phyloP scores from a whole-genome alignment of 2,113 vertebrate genomes.

The Calcarius ornatus region DNA sequence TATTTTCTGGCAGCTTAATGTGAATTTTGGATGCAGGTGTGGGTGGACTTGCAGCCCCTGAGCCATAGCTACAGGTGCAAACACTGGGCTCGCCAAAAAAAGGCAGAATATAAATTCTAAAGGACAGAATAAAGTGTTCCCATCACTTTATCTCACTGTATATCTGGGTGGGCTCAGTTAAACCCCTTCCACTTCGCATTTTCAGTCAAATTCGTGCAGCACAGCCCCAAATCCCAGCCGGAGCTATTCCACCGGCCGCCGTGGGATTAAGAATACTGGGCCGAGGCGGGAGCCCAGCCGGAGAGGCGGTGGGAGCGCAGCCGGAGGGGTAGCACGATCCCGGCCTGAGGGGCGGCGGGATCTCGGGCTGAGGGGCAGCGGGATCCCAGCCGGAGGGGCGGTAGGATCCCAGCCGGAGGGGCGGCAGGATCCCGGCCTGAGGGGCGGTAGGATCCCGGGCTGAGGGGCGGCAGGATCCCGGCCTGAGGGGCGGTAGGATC shows the following conservation, averaged over 20 bases:
- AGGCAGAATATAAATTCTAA: background rate
- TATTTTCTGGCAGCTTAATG: background rate
- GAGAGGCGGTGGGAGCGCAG: background rate
- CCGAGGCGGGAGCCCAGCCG: fast-evolving
- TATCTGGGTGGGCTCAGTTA: background rate
- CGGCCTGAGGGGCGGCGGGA: no score
- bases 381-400: no score
- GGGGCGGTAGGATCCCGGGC: no score
- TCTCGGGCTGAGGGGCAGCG: no score
- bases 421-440: no score
- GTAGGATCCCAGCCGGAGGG: no score
- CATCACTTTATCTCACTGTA: fast-evolving
- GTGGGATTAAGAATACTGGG: fast-evolving
- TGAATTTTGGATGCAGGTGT: background rate
- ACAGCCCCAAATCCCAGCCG: background rate
- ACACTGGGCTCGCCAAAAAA: fast-evolving
- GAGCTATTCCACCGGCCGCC: fast-evolving
- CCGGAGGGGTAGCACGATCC: no score
- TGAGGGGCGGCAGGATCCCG: no score
- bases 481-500: no score
- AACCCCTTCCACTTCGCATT: background rate
- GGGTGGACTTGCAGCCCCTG: fast-evolving
- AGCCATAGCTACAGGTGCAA: fast-evolving
- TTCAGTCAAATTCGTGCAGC: background rate
- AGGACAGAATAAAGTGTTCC: background rate